Base-by-base conservation (phyloP, 2,888 invertebrate species). In the Dexiosoma caninum region DNA sequence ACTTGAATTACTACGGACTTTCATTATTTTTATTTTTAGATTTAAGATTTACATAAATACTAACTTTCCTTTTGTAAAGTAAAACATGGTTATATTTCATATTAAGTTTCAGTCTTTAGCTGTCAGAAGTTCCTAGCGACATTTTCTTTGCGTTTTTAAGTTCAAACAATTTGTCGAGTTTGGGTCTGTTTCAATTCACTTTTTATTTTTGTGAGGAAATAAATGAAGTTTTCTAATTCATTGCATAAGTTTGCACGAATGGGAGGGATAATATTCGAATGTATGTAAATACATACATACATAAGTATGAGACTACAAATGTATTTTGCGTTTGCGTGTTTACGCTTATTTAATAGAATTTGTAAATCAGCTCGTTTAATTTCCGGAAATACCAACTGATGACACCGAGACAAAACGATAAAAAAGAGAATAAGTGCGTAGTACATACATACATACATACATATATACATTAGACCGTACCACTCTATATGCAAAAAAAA, bases 361-460 rank as follows among this genome's bases (percentile, higher is more conserved):
- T 44, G n/a, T 66, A 16, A 44, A 35, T 71, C 3, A 60, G 46
- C 53, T 69, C 55, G 53, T 60, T 72, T 53, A 49, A 67, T 67
- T 67, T 72, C 78, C 55, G 78, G 67, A 78, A 67, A 67, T 55
- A 66, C 21, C 42, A 60, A 66, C 53, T 46, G 78, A 72, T 72
- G 53, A 37, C 66, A 72, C 51, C 21, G n/a, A 51, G n/a, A 59
- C 59, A 51, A 40, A 64, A 21, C 23, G 37, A 30, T 27, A 49
- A 19, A 23, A 42, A 30, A 53, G 3, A 37, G 12, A 42, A 32
- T 42, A 55, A 55, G 2, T 32, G 30, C n/a, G 49, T 46, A 46
- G 10, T 46, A 37, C 10, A 53, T 21, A 32, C 32, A 62, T 10
- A 1, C 12, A 21, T 46, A 23, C 12, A 40, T 21, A 46, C 21